Base-by-base conservation (phyloP, 2,113 vertebrate species). In the Orthochromis malagaraziensis region DNA sequence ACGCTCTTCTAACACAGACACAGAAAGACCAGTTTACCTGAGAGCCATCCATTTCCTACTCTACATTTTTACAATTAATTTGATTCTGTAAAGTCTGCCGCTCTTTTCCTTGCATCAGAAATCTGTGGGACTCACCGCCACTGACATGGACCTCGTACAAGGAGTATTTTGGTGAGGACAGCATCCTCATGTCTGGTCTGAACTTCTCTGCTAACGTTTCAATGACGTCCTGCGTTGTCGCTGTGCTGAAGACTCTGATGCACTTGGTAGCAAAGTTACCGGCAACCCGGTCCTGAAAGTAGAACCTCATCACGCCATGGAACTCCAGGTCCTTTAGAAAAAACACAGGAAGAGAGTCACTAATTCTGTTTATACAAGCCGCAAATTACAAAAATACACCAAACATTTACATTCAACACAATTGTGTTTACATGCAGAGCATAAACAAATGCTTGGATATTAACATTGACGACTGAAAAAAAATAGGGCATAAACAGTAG, bases 211-310 rank as follows among this genome's bases (percentile, higher is more conserved):
- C 98, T 38, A 99, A 95, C 2, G 99, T 99, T 95, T 99, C 99
- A 45, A 99, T 98, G 84, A 99, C 99, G 79, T 99, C 99, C 92
- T 99, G 98, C 5, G 99, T 99, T 85, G 98, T 99, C 21, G 99
- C 99, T 0, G 99, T 99, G 93, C 98, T 99, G 16, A 98, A 99
- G 33, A 99, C 99, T 58, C 99, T 96, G 89, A 99, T 99, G 90
- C 99, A 99, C 88, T 99, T 99, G 49, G 99, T 99, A 89, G 98
- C 99, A 24, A 99, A 99, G 96, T 99, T 99, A 68, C 99, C 99
- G 16, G 99, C 98, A 83, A 99, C 97, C 92, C 98, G 98, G 91
- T 99, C 99, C 97, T 99, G 99, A 95, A 99, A 99, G 95, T 99
- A 99, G 95, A 99, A 99, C 83, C 99, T 97, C 99, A 99, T 99